phyloP scores from a whole-genome alignment of 2,888 invertebrate genomes.

The Schizaphis graminum region DNA sequence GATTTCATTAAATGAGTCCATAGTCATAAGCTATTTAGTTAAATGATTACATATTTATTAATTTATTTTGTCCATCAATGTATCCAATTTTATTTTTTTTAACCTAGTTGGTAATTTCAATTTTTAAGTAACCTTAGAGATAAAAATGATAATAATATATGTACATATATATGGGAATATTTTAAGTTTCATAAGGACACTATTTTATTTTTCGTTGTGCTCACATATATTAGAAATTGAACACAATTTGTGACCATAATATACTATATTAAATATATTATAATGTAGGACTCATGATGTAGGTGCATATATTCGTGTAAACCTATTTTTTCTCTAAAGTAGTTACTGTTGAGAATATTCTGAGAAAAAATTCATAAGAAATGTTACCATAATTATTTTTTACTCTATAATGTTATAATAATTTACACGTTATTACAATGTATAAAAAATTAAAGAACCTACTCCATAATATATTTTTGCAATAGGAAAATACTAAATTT shows the following conservation, averaged over 20 bases:
- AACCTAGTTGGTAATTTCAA: background rate
- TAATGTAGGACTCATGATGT: background rate
- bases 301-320: background rate
- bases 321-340: background rate
- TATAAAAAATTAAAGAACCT: background rate
- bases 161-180: background rate
- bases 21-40: background rate
- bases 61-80: background rate
- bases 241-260: background rate
- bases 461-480: background rate
- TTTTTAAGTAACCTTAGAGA: background rate
- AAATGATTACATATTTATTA: background rate
- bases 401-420: background rate
- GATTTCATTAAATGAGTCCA: background rate
- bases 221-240: background rate
- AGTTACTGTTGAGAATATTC: background rate
- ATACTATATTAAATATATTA: background rate
- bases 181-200: background rate
- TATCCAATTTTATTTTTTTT: background rate
- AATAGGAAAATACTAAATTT: background rate
- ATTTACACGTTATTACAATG: background rate
- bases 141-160: background rate
- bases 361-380: background rate
- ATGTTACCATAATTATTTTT: background rate
- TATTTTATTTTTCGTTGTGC: background rate